Evolutionary conservation across 1,140 invertebrate species (phyloP), one percentile per base, ranked within the genome.

Genomic region (Muscidifurax raptorellus): DNA sequence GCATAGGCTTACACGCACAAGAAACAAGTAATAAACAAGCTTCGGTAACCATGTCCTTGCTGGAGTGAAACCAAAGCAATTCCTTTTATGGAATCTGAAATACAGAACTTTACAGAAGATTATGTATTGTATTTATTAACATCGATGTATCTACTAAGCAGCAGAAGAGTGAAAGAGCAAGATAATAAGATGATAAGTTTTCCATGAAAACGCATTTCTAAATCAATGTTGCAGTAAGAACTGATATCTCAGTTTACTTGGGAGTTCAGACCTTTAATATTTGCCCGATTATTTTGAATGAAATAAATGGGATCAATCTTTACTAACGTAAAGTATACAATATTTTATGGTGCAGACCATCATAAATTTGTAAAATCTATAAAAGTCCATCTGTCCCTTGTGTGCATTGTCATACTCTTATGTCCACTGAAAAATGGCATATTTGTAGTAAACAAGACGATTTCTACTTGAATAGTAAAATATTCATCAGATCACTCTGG

Each of bases 381-480:
- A 44, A 28, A 40, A 76, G 6, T 86, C 81, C 85, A 83, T 86
- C 85, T 83, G 52, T 86, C 81, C 80, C 85, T 80, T 81, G 72
- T 44, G 47, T 83, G 71, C 64, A 80, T 28, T 74, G 79, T 15
- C 36, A 82, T 64, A 30, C 75, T 18, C 7, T 15, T 79, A 77
- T 83, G 10, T 74, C 40, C 28, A 76, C 72, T 76, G 12, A 72
- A 75, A 52, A 36, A 9, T 79, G 15, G 71, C 36, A 32, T 12
- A 76, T 59, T 67, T 71, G 15, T 79, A 67, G 1, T 9, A 27
- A 75, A 32, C 44, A 72, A 44, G 67, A 40, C 7, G 22, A 80
- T 30, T 74, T 80, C 67, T 75, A 67, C 78, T 80, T 74, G 2
- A 3, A 72, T 77, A 77, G 66, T 75, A 77, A 81, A 85, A 76